Evolutionary conservation across 2,888 invertebrate species (phyloP), one percentile per base, ranked within the genome.

Genomic region (Scaeva pyrastri): DNA sequence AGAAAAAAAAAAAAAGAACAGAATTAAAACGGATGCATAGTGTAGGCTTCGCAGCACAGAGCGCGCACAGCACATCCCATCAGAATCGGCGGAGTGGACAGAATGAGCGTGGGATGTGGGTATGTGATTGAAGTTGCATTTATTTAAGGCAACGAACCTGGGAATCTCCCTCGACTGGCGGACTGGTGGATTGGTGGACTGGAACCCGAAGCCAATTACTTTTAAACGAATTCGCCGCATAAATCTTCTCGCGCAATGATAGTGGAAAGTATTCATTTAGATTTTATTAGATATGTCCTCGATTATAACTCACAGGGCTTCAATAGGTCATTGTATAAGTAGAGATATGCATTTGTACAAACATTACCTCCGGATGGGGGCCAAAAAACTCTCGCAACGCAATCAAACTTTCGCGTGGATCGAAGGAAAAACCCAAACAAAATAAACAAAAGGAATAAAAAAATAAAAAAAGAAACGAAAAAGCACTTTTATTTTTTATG

Each of bases 401-500:
- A 16, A 12, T 10, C 23, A 60, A 60, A 66, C 77, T 74, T 70
- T 72, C 70, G 50, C 21, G 23, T 21, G 50, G 39, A 23, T n/a
- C 21, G 10, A 68, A 19, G 19, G 52, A 55, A 55, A 50, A 66
- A 52, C 2, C 14, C 12, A 76, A 23, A 31, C 58, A 48, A 45
- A 48, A 43, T 26, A 26, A 26, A 48, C 41, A 58, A 39, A 73
- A 62, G 31, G n/a, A 45, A 31, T 11, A 45, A 43, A 45, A 39
- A 41, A 19, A 36, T 52, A 39, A 55, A 26, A 71, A 23, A 45
- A 31, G 23, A 68, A 58, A 26, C n/a, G 62, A 64, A 73, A 58
- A 66, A 66, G 85, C 81, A 85, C 85, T 85, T 70, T 85, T 76
- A 70, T 68, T 81, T 85, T 76, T 68, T 68, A 77, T 76, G 71